Base-by-base conservation (phyloP, 2,113 vertebrate genomes). In the Scartelaos histophorus region DNA sequence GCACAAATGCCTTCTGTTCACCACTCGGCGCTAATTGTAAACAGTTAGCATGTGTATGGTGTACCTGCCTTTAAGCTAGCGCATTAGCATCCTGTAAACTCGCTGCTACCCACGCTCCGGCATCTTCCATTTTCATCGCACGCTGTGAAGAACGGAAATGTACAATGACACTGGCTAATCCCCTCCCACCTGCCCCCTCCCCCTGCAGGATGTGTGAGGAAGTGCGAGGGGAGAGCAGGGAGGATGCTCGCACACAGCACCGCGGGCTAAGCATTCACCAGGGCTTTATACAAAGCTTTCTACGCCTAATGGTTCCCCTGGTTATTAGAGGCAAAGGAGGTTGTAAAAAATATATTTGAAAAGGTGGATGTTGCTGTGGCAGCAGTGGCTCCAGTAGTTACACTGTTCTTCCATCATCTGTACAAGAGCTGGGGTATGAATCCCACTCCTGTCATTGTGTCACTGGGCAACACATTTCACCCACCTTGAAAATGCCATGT, bases 121-220 rank as follows among this genome's bases (percentile, higher is more conserved):
- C n/a, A 86, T 85, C 51, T 25, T 58, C 73, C 75, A 61, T 82
- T 85, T 84, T 84, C 65, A 81, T 19, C 47, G 70, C 79, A 83
- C 69, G 38, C 78, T 78, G 81, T 75, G 73, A 89, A 83, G 22
- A 58, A 77, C 45, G 38, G 71, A 82, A 85, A 87, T 86, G 80
- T 69, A 88, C 83, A 84, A 80, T 83, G 83, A 83, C 76, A 82
- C 75, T 71, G 61, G 78, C 83, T 91, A 88, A 91, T 91, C 88
- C 83, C 82, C 88, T 69, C 89, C 87, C 88, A 86, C 87, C 83
- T 73, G 60, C 71, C 68, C 80, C 73, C 75, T 83, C 84, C 78
- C 76, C 73, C 82, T 76, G 65, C 0, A 85, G 82, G 75, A 74
- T 70, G 7, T 21, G 51, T 21, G 51, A 22, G 83, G 80, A 77